phyloP scores from a whole-genome alignment of 30 jellyfish, hydroid and myxozoan species.

The Turritopsis dohrnii region DNA sequence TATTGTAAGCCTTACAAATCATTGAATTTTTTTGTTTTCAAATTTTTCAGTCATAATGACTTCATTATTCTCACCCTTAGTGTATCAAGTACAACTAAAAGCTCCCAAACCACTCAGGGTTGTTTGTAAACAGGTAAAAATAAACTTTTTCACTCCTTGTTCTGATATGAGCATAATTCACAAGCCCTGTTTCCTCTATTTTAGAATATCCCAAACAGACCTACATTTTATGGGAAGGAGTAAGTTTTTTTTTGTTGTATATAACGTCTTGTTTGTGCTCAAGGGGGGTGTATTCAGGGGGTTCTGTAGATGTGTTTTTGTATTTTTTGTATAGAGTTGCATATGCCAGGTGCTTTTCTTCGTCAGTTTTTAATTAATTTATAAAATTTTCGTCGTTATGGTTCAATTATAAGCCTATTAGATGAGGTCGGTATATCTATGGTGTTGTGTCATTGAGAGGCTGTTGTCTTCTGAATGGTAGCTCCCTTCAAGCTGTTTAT shows the following conservation, averaged over 20 bases:
- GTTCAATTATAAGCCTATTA: not conserved
- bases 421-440: not conserved
- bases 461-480: not conserved
- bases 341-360: not conserved
- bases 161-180: too few relatives aligned
- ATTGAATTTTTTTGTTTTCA: too few relatives aligned
- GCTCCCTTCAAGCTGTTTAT: not conserved
- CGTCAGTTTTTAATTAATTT: not conserved
- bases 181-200: not conserved
- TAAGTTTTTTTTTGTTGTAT: conserved; percentile 12
- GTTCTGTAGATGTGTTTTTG: not conserved
- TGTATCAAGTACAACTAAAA: conserved; percentile 62
- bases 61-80: conserved; percentile 14
- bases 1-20: conserved; percentile 37
- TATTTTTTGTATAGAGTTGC: too few relatives aligned
- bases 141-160: not conserved
- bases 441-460: not conserved
- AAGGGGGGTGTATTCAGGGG: not conserved
- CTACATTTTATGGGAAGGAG: conserved; percentile 45
- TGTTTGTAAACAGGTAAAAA: conserved; percentile 21
- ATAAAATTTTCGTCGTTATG: not conserved
- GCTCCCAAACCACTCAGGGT: conserved; percentile 67
- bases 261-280: not conserved
- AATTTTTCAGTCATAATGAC: not conserved
- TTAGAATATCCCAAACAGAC: conserved; percentile 19